Evolutionary conservation across 2,113 vertebrate genomes (phyloP), one percentile per base, ranked within the genome.

Genomic region (Tiliqua scincoides): DNA sequence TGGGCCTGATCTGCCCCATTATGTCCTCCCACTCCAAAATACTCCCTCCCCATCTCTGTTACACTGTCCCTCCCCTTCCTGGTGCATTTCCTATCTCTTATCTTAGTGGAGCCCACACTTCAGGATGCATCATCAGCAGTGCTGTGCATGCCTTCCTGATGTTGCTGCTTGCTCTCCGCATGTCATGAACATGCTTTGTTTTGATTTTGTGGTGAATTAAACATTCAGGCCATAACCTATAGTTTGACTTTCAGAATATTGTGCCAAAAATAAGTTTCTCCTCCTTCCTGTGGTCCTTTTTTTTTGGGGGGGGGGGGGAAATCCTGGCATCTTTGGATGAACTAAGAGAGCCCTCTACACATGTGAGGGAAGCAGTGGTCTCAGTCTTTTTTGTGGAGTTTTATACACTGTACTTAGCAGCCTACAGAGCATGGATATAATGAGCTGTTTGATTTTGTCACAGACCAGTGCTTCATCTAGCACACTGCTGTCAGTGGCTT

Each of bases 401-500:
- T 85, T 79, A 79, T 70, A 71, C n/a, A n/a, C n/a, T n/a, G n/a
- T 59, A 62, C 84, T 48, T 61, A 23, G 8, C 18, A 79, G 14
- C 27, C 67, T 79, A 40, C 52, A 68, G 76, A 85, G 62, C 84
- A 14, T 70, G 75, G 48, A 61, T 79, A 72, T 85, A 85, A 79
- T 72, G 65, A 79, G 67, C 65, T 71, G 35, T 54, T 72, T 59
- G 76, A 72, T 62, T 32, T 18, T n/a, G 76, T 79, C 76, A 70
- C 84, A 62, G 67, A 48, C 54, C 57, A 43, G 25, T 48, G 76
- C 75, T 71, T 85, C 27, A 18, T 62, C 37, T 71, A 61, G 68
- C 23, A 25, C 21, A 1, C 12, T 35, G 35, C 76, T 62, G 57
- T 48, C 54, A 35, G 65, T 61, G 65, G 52, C 37, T 43, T 71